Percentiles rank a stretch among this genome's conserved stretches.
Conservation (phyloP, 2,797 vertebrate genomes). For the Linurgus olivaceus region DNA sequence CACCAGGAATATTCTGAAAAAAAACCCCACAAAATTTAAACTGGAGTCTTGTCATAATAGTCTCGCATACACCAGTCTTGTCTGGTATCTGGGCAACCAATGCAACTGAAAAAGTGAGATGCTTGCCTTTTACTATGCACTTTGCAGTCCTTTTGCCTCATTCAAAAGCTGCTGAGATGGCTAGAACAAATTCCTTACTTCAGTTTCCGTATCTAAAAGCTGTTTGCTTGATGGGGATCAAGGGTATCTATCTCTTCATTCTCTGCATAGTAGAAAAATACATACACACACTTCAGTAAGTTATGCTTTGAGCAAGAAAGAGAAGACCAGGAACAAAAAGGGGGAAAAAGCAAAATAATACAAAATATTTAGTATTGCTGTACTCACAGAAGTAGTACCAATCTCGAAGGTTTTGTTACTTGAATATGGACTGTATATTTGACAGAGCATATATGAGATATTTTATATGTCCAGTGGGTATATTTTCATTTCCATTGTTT, state of each 20-base stretch:
- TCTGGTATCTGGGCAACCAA: not conserved
- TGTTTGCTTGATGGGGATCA: not conserved
- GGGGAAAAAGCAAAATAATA: not conserved
- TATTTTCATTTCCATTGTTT: not conserved
- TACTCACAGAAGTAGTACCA: not conserved
- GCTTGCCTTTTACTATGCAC: not conserved
- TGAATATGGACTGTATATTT: not conserved
- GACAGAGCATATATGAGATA: not conserved
- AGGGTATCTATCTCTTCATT: not conserved
- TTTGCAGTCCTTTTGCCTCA: not conserved
- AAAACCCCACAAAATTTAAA: not conserved
- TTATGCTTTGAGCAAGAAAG: not conserved
- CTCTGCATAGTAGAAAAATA: not conserved
- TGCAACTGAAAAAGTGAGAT: not conserved
- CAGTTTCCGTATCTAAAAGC: not conserved
- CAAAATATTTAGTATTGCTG: not conserved
- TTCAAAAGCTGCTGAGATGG: not conserved
- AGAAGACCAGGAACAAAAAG: not conserved
- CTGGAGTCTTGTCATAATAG: not conserved
- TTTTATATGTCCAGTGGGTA: not conserved
- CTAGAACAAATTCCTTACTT: not conserved
- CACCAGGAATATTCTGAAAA: not conserved
- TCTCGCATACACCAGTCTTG: not conserved
- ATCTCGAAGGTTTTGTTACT: not conserved
- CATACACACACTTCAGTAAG: not conserved